Conservation (phyloP, 2,797 vertebrate species). For the Molossus molossus region DNA sequence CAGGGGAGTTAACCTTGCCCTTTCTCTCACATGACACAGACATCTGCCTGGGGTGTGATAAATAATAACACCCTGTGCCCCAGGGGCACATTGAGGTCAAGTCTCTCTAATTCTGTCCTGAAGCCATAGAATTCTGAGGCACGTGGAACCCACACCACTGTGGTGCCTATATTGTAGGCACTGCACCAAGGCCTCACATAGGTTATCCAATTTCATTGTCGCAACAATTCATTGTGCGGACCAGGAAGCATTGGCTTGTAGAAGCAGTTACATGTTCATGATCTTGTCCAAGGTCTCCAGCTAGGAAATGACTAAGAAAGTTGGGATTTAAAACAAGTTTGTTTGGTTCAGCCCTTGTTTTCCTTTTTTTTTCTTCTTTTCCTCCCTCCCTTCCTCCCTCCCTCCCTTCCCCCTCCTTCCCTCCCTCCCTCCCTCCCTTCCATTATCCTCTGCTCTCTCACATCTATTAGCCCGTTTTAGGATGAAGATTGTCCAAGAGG, state of each 20-base stretch:
- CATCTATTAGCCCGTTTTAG: neutral
- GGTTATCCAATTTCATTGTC: neutral
- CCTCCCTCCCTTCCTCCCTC: neutral
- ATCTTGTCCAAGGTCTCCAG: conserved; percentile 28
- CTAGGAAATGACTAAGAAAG: conserved; percentile 14
- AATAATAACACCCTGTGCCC: neutral
- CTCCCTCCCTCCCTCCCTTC: neutral
- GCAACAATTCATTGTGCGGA: conserved; percentile 41
- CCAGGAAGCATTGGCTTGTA: neutral
- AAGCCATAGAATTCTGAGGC: neutral
- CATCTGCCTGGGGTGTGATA: neutral
- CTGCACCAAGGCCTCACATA: neutral
- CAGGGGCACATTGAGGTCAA: neutral
- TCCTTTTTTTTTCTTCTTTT: neutral
- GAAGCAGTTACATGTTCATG: neutral
- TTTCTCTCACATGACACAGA: neutral
- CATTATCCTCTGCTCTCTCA: neutral
- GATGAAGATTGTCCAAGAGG: neutral
- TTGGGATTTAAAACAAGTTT: neutral
- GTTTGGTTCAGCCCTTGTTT: neutral
- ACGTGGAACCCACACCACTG: neutral
- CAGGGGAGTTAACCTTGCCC: neutral
- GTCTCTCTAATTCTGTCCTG: neutral
- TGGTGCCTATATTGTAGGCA: neutral
- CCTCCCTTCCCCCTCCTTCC: neutral